Evolutionary conservation across 2,888 invertebrate species (phyloP).

Genomic region (Pterostichus madidus): DNA sequence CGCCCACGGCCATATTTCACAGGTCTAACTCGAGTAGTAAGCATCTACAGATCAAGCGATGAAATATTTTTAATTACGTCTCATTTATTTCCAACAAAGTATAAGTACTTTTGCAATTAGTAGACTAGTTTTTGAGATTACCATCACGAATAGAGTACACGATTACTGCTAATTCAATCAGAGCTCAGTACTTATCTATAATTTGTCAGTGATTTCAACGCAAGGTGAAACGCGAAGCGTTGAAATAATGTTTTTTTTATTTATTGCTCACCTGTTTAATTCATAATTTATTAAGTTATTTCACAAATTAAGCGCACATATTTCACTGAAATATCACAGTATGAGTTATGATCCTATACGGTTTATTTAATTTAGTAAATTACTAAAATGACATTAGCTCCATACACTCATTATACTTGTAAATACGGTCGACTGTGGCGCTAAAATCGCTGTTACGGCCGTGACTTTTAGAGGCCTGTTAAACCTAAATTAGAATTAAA

Average conservation of each 20-base stretch:
- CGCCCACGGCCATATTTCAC: constrained; percentile 55
- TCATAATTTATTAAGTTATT: constrained; percentile 37
- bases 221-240: neutral
- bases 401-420: constrained; percentile 45
- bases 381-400: constrained; percentile 30
- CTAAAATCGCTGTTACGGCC: constrained; percentile 40
- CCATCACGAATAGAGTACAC: constrained; percentile 29
- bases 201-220: constrained; percentile 13
- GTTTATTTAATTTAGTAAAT: constrained; percentile 56
- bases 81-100: constrained; percentile 41
- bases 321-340: constrained; percentile 28
- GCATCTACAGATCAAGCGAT: constrained; percentile 3
- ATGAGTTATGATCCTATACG: constrained; percentile 20
- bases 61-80: constrained; percentile 53
- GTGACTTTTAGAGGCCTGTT: constrained; percentile 22
- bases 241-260: constrained; percentile 34
- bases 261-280: constrained; percentile 25
- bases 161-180: neutral
- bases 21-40: constrained; percentile 12
- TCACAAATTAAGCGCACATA: constrained; percentile 37
- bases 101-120: constrained; percentile 54
- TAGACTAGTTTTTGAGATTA: constrained; percentile 12
- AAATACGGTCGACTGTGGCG: constrained; percentile 32
- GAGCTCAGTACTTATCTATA: constrained; percentile 1
- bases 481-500: constrained; percentile 44